Conservation (phyloP, 2,888 invertebrate species). For the Osmoderma eremita region DNA sequence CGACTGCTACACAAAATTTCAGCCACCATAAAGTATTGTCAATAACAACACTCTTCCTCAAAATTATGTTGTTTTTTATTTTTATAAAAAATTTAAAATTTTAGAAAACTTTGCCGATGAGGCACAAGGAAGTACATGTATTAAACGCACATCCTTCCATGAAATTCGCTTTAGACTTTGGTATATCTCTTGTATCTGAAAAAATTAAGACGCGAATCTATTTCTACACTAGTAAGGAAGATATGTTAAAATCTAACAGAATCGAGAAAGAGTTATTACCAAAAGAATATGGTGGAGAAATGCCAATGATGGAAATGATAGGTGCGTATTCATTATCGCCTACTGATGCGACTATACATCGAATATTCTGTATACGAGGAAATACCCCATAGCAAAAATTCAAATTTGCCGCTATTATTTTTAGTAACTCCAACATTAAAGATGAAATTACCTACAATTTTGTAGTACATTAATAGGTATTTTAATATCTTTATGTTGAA, state of each 20-base stretch:
- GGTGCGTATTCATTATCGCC: constrained; percentile 64
- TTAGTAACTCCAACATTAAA: no score
- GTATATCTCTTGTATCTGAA: constrained; percentile 79
- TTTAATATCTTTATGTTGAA: no score
- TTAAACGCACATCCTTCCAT: constrained; percentile 79
- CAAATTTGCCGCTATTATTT: no score
- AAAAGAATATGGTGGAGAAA: constrained; percentile 84
- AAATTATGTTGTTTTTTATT: constrained; percentile 4
- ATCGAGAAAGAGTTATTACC: constrained; percentile 69
- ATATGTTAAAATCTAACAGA: constrained; percentile 62
- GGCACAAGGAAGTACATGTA: constrained; percentile 82
- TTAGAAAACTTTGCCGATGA: constrained; percentile 79
- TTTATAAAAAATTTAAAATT: constrained; percentile 46
- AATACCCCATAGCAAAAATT: no score
- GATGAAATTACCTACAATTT: no score
- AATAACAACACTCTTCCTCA: background rate
- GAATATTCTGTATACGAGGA: no score
- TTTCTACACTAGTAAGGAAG: constrained; percentile 72
- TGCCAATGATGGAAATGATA: constrained; percentile 86
- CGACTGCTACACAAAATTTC: constrained; percentile 68
- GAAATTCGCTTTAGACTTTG: constrained; percentile 80
- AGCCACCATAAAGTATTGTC: background rate
- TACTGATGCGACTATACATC: no score
- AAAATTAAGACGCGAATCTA: constrained; percentile 78
- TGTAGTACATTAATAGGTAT: no score